Evolutionary conservation across 1,140 invertebrate species (phyloP), one percentile per base, ranked within the genome.

Genomic region (Scaptomyza hsui): DNA sequence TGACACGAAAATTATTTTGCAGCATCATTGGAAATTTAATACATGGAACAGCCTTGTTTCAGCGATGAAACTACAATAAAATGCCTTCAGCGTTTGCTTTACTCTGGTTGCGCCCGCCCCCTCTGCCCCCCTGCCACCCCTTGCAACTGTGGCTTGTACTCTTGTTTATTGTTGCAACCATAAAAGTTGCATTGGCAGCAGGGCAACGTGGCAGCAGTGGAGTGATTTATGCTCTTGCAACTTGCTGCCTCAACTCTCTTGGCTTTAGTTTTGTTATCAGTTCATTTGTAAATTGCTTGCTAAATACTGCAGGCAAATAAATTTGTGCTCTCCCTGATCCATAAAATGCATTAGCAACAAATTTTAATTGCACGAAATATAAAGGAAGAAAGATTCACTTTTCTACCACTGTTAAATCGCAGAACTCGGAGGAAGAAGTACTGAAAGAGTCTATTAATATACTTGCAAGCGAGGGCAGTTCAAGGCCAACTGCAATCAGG

Each of bases 401-500:
- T 37, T 37, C 1, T 4, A 37, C 32, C 4, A 42, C 18, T 52
- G 32, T n/a, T 4, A 3, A n/a, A n/a, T 12, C 12, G 12, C 12
- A n/a, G 32, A 9, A 10, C 29, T 32, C 1, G 26, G 3, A 13
- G 1, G 29, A 35, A 5, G 7, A 21, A 15, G 32, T 3, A 59
- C 6, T 61, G 57, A 7, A 5, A 4, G 39, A 41, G 35, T 21
- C 64, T 68, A 68, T 72, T 64, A n/a, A 37, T 37, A 62, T 15
- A 35, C n/a, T 13, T 2, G 16, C 21, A 51, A 56, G 52, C 18
- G 44, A 61, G 56, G 48, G 57, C 80, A 79, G 68, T 74, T 86
- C 80, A 83, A 83, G 81, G 76, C 81, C 80, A 80, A 63, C 39
- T 49, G 68, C 57, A 83, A 80, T 86, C 80, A 80, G 57, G 49